These are phyloP conservation scores for Knipowitschia caucasica DNA, from an alignment of 2,797 vertebrate species.

Conservation along the genomic window DNA sequence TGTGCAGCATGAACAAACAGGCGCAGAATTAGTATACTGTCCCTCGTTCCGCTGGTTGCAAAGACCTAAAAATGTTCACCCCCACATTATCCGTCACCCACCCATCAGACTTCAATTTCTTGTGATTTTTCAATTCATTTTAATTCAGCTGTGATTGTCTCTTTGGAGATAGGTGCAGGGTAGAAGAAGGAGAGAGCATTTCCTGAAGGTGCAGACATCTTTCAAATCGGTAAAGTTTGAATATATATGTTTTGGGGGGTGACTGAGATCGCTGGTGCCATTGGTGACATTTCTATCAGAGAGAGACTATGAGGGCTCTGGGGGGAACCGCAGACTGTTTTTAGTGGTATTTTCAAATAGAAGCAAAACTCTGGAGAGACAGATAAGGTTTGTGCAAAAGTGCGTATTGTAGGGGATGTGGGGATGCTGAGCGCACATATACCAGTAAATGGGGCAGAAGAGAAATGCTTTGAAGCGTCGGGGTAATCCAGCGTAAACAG, in stretches of 20 bases:
- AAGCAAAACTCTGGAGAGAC: constrained; percentile 57
- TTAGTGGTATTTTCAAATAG: constrained; percentile 57
- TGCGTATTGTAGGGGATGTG: constrained; percentile 31
- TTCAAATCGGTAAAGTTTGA: constrained; percentile 36
- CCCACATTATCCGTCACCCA: too few species aligned
- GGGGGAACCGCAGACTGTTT: constrained; percentile 58
- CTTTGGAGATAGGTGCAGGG: constrained; percentile 41
- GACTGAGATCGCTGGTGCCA: constrained; percentile 36
- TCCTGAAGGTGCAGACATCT: constrained; percentile 55
- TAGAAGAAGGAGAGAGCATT: constrained; percentile 44
- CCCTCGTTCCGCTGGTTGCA: too few species aligned
- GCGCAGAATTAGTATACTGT: too few species aligned
- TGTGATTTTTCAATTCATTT: constrained; percentile 54
- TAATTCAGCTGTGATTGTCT: constrained; percentile 55
- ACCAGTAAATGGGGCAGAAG: constrained; percentile 80
- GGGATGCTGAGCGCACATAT: constrained; percentile 22
- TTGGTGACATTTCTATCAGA: constrained; percentile 62
- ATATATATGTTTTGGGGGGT: constrained; percentile 24
- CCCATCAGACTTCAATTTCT: constrained; percentile 60
- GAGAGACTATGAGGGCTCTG: constrained; percentile 53
- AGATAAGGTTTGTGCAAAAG: constrained; percentile 60
- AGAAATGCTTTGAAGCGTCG: constrained; percentile 78
- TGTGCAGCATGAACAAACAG: too few species aligned
- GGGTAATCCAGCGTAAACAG: constrained; percentile 80
- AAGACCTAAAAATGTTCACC: too few species aligned